Conservation (phyloP, 1,140 invertebrate species). For the Anastatus disparis region DNA sequence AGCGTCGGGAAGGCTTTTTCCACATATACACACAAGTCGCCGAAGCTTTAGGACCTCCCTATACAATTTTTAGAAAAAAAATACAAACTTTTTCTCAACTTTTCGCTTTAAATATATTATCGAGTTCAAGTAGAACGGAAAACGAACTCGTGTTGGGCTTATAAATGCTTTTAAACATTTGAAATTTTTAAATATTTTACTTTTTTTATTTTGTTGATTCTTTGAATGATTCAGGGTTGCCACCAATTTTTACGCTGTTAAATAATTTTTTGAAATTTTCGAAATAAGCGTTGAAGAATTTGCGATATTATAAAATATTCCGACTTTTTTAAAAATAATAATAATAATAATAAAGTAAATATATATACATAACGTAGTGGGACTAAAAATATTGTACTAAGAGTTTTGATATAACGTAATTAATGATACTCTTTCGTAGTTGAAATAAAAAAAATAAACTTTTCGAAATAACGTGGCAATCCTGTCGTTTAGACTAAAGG, state of each 20-base stretch:
- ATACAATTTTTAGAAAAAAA: background rate
- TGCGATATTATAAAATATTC: too few relatives aligned
- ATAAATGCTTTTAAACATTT: too few relatives aligned
- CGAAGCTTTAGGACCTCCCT: background rate
- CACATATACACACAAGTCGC: background rate
- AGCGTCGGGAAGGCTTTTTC: background rate
- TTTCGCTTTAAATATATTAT: background rate
- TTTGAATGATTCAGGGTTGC: slow-evolving; percentile 2
- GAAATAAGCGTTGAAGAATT: background rate
- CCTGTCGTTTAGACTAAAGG: slow-evolving; percentile 26
- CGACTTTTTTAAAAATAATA: background rate
- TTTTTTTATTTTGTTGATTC: background rate
- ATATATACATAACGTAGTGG: slow-evolving; percentile 2
- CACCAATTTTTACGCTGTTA: background rate
- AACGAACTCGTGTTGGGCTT: too few relatives aligned
- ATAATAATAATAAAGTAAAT: background rate
- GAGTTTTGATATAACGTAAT: slow-evolving; percentile 19
- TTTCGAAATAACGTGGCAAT: slow-evolving; percentile 22
- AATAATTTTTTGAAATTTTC: background rate
- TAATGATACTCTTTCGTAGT: slow-evolving; percentile 1
- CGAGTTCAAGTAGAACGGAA: too few relatives aligned
- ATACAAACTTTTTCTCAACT: slow-evolving; percentile 21
- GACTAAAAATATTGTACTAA: background rate
- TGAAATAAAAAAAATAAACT: background rate
- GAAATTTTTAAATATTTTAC: too few relatives aligned